Evolutionary conservation across 53 echinoderm and acorn worm genomes (phyloP).

Genomic region (Luidia sarsii): DNA sequence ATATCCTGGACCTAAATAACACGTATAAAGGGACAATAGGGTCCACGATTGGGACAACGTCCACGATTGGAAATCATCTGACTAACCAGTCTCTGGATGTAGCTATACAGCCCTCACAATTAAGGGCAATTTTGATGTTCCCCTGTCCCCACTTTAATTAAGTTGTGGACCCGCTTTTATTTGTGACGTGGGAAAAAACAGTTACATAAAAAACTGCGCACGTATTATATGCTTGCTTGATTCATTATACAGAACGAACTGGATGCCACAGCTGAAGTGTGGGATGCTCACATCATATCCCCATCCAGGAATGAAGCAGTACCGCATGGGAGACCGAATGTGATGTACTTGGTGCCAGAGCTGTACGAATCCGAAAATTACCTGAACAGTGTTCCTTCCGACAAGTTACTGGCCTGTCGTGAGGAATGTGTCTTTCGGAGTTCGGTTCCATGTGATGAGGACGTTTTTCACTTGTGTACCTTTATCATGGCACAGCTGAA

Average conservation of each 20-base stretch:
- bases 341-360: slow-evolving; percentile 25
- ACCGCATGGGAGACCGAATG: slow-evolving; percentile 41
- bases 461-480: neutral
- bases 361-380: slow-evolving; percentile 42
- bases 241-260: slow-evolving; percentile 51
- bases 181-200: neutral
- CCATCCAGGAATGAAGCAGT: slow-evolving; percentile 35
- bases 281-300: slow-evolving; percentile 54
- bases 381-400: slow-evolving; percentile 9
- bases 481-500: slow-evolving; percentile 4
- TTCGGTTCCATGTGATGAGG: slow-evolving; percentile 7
- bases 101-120: no score
- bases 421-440: slow-evolving; percentile 1
- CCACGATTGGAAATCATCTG: no score
- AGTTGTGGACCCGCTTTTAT: neutral
- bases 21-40: no score
- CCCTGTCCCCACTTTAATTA: neutral
- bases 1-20: no score
- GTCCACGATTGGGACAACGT: no score
- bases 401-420: neutral
- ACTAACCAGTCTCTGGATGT: no score
- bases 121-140: neutral
- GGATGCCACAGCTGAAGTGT: slow-evolving; percentile 40
- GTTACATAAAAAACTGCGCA: no score
- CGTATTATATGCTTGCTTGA: neutral